Base-by-base conservation (phyloP, 2,797 vertebrate species). In the Bovichtus diacanthus region DNA sequence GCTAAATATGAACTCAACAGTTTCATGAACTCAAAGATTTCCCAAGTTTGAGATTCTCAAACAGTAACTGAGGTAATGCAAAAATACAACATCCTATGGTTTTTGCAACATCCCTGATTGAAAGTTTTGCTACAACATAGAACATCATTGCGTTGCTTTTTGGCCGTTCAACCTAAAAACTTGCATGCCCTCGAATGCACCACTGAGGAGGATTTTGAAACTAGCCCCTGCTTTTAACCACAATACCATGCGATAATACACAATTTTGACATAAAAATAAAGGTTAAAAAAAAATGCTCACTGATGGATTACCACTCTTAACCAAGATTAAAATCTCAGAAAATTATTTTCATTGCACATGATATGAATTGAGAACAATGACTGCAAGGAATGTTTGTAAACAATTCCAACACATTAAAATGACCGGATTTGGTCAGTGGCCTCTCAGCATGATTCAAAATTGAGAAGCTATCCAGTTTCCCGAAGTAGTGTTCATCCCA, bases 361-460 rank as follows among this genome's bases (percentile, higher is more conserved):
- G 0, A 23, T 9, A 27, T 49, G n/a, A 54, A 49, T 2, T 36
- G 19, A 41, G 56, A 82, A 60, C 70, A 56, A 13, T 10, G 12
- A 53, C 41, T 27, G 29, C 36, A 49, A 55, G 63, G 19, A 64
- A 83, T 65, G 66, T 39, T 58, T 73, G 51, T 7, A 16, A 63
- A 44, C 46, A 85, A 83, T n/a, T n/a, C n/a, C 80, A 60, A 56
- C 31, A 11, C 23, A 76, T 71, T 38, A 70, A 64, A 76, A 81
- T 58, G 25, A 12, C 38, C 5, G 2, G 59, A 49, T 41, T 47
- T 41, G 27, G 70, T 74, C 65, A 25, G 53, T 67, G 74, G 16
- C 64, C 67, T 74, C 76, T 47, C 72, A 15, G 66, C 55, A 8
- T 34, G 79, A 46, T 41, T 65, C 61, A 62, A 25, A 36, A 86